A percentile compares a stretch with the other conserved stretches of the same genome.
phyloP scores from a whole-genome alignment of 2,797 vertebrate species.

The Danio tinwini region DNA sequence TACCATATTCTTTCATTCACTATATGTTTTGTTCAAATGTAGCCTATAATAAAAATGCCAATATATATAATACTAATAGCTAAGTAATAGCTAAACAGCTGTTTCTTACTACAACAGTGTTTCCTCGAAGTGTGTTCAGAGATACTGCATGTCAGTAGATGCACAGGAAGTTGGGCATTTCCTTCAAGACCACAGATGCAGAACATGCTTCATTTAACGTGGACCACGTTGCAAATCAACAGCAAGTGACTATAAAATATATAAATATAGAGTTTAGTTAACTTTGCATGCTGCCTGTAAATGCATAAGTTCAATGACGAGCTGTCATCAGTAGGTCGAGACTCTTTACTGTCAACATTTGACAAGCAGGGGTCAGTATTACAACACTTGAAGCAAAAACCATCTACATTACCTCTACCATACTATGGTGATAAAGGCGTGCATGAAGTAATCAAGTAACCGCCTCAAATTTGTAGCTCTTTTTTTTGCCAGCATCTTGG shows the following conservation, averaged over 20 bases:
- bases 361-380: not conserved
- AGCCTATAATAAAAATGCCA: no score
- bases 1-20: not conserved
- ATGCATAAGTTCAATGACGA: not conserved
- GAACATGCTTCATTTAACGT: not conserved
- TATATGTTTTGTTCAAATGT: not conserved
- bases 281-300: not conserved
- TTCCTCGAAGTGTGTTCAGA: not conserved
- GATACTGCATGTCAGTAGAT: not conserved
- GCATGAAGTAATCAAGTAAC: not conserved
- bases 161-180: constrained; percentile 36
- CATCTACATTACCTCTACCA: not conserved
- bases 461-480: not conserved
- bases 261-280: not conserved
- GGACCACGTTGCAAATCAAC: not conserved
- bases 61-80: no score
- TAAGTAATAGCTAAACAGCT: no score
- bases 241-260: not conserved
- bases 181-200: not conserved
- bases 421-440: no score
- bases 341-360: not conserved
- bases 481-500: not conserved
- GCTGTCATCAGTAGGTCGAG: not conserved
- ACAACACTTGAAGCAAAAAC: not conserved
- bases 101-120: no score